A percentile compares a stretch with the other conserved stretches of the same genome.
Conservation (phyloP, 2,888 invertebrate genomes). For the Nomada flava region DNA sequence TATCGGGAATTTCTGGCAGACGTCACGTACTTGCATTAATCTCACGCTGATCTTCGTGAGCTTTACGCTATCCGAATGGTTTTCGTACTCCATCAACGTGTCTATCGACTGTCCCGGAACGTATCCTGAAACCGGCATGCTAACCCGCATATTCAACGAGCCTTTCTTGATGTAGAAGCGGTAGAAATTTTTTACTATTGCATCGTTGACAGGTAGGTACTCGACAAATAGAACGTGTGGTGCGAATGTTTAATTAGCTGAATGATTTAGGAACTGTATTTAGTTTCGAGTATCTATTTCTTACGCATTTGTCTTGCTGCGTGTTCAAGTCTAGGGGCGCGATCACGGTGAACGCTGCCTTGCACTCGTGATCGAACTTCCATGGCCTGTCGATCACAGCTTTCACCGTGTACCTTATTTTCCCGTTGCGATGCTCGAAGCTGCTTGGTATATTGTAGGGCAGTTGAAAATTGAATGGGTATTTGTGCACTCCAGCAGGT, state of each 20-base stretch:
- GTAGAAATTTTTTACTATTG: slow-evolving; percentile 35
- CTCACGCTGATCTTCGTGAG: slow-evolving; percentile 57
- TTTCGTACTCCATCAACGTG: slow-evolving; percentile 87
- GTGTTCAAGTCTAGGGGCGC: slow-evolving; percentile 48
- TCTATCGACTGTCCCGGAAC: slow-evolving; percentile 90
- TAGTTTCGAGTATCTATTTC: background rate
- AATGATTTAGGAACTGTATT: too few species aligned
- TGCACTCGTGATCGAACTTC: slow-evolving; percentile 92
- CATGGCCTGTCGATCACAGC: slow-evolving; percentile 91
- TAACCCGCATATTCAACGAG: slow-evolving; percentile 86
- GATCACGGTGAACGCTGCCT: slow-evolving; percentile 84
- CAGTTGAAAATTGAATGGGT: slow-evolving; percentile 91
- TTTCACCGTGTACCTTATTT: slow-evolving; percentile 91
- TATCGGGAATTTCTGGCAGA: background rate
- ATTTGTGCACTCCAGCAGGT: slow-evolving; percentile 89
- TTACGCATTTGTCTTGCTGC: slow-evolving; percentile 48
- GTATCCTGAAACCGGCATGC: slow-evolving; percentile 51
- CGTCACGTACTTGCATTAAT: slow-evolving; percentile 57
- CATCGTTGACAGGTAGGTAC: slow-evolving; percentile 62
- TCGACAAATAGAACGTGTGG: background rate
- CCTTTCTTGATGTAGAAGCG: slow-evolving; percentile 90
- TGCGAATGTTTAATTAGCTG: too few species aligned
- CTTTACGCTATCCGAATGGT: slow-evolving; percentile 88
- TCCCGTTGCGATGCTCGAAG: slow-evolving; percentile 88
- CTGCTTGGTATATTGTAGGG: slow-evolving; percentile 91